Percentiles rank a stretch among this genome's conserved stretches.
These are phyloP conservation scores for Passer domesticus DNA, from an alignment of 2,113 vertebrate species.

Conservation along the genomic window DNA sequence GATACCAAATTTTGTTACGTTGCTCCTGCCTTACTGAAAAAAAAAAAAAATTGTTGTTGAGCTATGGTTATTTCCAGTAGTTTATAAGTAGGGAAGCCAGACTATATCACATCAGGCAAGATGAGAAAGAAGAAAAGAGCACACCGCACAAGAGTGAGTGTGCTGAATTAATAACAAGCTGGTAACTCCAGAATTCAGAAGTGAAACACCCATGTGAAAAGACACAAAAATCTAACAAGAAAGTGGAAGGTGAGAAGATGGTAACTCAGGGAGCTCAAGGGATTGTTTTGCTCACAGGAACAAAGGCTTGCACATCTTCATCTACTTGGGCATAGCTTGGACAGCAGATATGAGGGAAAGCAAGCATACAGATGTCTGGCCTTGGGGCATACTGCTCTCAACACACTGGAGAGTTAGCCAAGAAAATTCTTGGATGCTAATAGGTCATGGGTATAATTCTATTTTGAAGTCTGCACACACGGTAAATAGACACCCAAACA, in stretches of 20 bases:
- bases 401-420: background rate
- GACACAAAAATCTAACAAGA: background rate
- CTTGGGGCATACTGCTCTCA: background rate
- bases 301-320: background rate
- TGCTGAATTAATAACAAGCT: constrained; percentile 6
- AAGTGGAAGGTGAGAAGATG: background rate
- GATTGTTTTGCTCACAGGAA: background rate
- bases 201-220: background rate
- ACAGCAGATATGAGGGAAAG: background rate
- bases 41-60: background rate
- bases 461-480: background rate
- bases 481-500: background rate
- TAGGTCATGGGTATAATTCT: background rate
- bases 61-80: background rate
- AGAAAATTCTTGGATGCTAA: background rate
- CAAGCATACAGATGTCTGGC: background rate
- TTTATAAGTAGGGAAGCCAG: background rate
- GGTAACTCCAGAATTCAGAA: background rate
- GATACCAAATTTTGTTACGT: background rate
- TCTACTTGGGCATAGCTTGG: background rate
- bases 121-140: background rate
- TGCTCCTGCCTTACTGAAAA: background rate
- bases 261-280: background rate
- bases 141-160: background rate
- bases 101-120: background rate